Conservation (phyloP, 1,140 invertebrate species). For the Neomicropteryx cornuta region DNA sequence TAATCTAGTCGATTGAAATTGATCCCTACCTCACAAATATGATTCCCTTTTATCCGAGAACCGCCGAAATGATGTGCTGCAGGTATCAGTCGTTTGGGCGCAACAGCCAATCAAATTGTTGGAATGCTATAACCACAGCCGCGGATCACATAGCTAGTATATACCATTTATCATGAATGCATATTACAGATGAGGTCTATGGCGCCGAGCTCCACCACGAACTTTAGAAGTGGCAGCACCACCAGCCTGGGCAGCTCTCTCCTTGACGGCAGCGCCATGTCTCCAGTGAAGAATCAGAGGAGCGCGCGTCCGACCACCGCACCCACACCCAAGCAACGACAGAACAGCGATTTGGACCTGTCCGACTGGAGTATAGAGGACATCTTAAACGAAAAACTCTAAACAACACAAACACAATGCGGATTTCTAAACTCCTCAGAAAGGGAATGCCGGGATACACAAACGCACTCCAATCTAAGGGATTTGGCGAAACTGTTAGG, state of each 20-base stretch:
- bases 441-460: too few relatives aligned
- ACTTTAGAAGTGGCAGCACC: slow-evolving; percentile 26
- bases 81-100: slow-evolving; percentile 31
- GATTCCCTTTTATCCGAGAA: slow-evolving; percentile 27
- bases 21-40: slow-evolving; percentile 19
- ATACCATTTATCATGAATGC: slow-evolving; percentile 24
- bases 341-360: slow-evolving; percentile 33
- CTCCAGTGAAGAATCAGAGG: slow-evolving; percentile 2
- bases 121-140: too few relatives aligned
- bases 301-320: slow-evolving; percentile 3
- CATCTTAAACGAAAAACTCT: slow-evolving; percentile 21
- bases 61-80: slow-evolving; percentile 29
- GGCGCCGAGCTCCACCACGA: slow-evolving; percentile 17
- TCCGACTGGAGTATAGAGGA: slow-evolving; percentile 33
- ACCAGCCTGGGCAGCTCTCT: slow-evolving; percentile 35
- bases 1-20: slow-evolving; percentile 18
- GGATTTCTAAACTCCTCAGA: too few relatives aligned
- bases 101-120: slow-evolving; percentile 25
- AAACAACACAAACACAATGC: too few relatives aligned
- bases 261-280: slow-evolving; percentile 28
- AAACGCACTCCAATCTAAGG: too few relatives aligned
- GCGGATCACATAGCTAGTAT: too few relatives aligned
- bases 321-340: slow-evolving; percentile 6
- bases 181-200: slow-evolving; percentile 19
- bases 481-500: too few relatives aligned